A percentile compares a stretch with the other conserved stretches of the same genome.
phyloP scores from a whole-genome alignment of 2,888 invertebrate genomes.

The Brenthis ino region DNA sequence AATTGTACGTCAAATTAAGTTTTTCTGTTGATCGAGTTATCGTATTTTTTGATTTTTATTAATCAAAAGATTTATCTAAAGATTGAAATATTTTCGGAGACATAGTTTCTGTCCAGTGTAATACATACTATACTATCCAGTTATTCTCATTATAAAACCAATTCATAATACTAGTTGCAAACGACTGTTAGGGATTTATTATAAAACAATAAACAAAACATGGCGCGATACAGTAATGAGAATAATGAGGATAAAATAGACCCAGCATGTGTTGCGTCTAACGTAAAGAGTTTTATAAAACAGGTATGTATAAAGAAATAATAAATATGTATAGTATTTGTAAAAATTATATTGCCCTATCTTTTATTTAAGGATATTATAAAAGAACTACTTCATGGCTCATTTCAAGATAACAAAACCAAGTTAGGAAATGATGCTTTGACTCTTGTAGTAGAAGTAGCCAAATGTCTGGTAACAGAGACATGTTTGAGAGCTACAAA shows the following conservation, averaged over 20 bases:
- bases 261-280: slow-evolving; percentile 60
- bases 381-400: slow-evolving; percentile 77
- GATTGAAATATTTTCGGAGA: too few species aligned
- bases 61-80: too few species aligned
- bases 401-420: slow-evolving; percentile 79
- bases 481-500: slow-evolving; percentile 78
- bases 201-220: slow-evolving; percentile 20
- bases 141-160: too few species aligned
- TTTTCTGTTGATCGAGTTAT: too few species aligned
- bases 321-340: not conserved
- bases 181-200: not conserved
- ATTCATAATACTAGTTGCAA: not conserved
- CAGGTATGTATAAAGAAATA: slow-evolving; percentile 47
- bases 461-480: slow-evolving; percentile 80
- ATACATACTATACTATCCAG: too few species aligned
- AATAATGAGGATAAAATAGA: slow-evolving; percentile 60
- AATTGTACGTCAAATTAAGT: too few species aligned
- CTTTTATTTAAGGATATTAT: slow-evolving; percentile 69
- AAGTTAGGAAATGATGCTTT: slow-evolving; percentile 80
- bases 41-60: too few species aligned
- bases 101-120: too few species aligned
- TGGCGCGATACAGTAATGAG: slow-evolving; percentile 41
- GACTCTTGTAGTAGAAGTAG: slow-evolving; percentile 75
- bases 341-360: slow-evolving; percentile 5
- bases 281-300: slow-evolving; percentile 63